These are phyloP conservation scores for Urocitellus parryii DNA, from an alignment of 2,113 vertebrate species.

Conservation along the genomic window DNA sequence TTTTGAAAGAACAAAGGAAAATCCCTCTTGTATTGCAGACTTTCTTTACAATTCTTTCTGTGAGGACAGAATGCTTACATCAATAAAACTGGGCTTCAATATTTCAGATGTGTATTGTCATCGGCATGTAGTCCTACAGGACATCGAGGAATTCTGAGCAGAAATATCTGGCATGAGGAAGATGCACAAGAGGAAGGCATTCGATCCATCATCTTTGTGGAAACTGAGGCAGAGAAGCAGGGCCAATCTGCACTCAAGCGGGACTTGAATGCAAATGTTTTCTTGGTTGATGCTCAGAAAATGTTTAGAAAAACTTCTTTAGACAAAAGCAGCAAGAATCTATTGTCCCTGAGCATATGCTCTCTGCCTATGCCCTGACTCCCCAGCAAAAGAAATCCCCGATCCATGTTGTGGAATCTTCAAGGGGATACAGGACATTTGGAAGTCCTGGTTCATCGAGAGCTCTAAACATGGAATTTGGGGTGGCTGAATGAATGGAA, in stretches of 20 bases:
- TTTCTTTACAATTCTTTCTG: not conserved
- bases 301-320: not conserved
- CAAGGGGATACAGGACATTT: not conserved
- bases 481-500: not conserved
- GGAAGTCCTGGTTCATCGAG: not conserved
- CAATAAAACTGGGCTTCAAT: slow-evolving; percentile 24
- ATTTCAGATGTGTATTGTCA: not conserved
- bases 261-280: not conserved
- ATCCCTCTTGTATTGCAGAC: not conserved
- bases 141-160: not conserved
- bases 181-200: not conserved
- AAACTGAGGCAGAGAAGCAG: not conserved
- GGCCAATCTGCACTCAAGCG: no score
- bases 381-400: not conserved
- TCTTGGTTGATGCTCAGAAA: not conserved
- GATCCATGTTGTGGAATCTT: not conserved
- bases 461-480: not conserved
- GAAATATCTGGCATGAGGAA: not conserved
- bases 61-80: not conserved
- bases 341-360: not conserved
- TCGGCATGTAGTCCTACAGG: not conserved
- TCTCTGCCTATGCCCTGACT: not conserved
- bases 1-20: slow-evolving; percentile 31
- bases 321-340: not conserved
- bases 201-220: not conserved